A percentile compares a stretch with the other conserved stretches of the same genome.
phyloP scores from a whole-genome alignment of 2,113 vertebrate genomes.

The Chunga burmeisteri region DNA sequence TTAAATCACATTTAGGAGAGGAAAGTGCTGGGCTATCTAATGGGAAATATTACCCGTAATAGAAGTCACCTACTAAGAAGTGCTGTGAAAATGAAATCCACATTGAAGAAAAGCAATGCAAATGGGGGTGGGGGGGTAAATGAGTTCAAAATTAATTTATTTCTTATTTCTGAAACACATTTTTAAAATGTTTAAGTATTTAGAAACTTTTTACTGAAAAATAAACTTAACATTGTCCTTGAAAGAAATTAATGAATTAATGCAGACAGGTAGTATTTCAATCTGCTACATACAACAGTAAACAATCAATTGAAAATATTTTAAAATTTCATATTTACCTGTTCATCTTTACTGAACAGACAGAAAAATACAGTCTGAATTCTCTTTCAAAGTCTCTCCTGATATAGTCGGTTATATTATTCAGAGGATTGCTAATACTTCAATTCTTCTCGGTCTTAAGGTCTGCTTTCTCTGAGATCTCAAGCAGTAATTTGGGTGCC shows the following conservation, averaged over 20 bases:
- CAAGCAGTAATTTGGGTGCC: neutral
- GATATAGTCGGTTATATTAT: neutral
- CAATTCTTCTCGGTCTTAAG: neutral
- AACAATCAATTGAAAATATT: neutral
- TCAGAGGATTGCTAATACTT: neutral
- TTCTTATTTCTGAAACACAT: neutral
- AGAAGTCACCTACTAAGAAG: neutral
- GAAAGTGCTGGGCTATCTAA: neutral
- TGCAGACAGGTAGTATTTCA: neutral
- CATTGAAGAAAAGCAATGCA: accelerated
- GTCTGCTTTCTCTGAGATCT: neutral
- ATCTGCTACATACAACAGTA: neutral
- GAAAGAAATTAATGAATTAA: neutral
- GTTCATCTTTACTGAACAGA: neutral
- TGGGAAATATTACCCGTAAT: neutral
- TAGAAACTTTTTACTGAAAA: neutral
- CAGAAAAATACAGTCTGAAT: neutral
- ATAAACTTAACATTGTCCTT: neutral
- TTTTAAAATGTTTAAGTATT: neutral
- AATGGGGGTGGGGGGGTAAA: neutral
- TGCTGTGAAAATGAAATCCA: neutral
- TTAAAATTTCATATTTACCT: neutral
- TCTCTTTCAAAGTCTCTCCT: neutral
- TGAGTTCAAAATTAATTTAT: neutral
- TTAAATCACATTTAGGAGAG: neutral